Percentiles rank a stretch among this genome's conserved stretches.
These are phyloP conservation scores for Eupeodes corollae DNA, from an alignment of 1,140 invertebrate species.

Conservation along the genomic window DNA sequence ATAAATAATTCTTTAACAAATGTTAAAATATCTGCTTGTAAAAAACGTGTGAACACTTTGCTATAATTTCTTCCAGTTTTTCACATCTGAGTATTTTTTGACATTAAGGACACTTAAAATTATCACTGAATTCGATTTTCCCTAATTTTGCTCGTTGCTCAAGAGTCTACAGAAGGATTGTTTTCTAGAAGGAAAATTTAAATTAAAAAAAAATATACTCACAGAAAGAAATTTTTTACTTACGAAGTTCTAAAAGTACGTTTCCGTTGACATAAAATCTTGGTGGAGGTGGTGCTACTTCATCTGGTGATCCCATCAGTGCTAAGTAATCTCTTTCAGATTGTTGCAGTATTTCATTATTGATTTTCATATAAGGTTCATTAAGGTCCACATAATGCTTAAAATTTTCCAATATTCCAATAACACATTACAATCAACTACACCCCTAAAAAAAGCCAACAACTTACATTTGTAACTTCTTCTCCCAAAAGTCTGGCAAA, in stretches of 20 bases:
- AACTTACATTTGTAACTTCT: conserved; percentile 63
- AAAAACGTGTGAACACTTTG: too few species aligned
- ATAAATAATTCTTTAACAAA: too few species aligned
- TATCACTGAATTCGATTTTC: too few species aligned
- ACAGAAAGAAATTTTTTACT: too few species aligned
- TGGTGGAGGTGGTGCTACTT: conserved; percentile 26
- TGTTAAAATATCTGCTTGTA: too few species aligned
- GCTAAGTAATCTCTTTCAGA: conserved; percentile 59
- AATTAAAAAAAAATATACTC: too few species aligned
- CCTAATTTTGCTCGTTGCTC: too few species aligned
- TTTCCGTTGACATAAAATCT: conserved; percentile 32
- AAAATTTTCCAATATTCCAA: conserved; percentile 27
- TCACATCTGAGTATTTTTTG: too few species aligned
- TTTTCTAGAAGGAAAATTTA: too few species aligned
- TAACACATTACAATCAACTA: background rate
- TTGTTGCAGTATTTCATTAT: conserved; percentile 38
- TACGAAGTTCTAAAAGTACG: conserved; percentile 31
- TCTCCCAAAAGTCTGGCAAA: conserved; percentile 72
- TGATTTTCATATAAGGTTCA: conserved; percentile 61
- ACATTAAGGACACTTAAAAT: too few species aligned
- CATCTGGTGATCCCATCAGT: conserved; percentile 61
- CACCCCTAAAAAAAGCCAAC: background rate
- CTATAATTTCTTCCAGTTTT: too few species aligned
- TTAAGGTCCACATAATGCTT: conserved; percentile 82
- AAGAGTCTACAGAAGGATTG: too few species aligned